Evolutionary conservation across 2,888 invertebrate genomes (phyloP).

Genomic region (Drosophila meridiana): DNA sequence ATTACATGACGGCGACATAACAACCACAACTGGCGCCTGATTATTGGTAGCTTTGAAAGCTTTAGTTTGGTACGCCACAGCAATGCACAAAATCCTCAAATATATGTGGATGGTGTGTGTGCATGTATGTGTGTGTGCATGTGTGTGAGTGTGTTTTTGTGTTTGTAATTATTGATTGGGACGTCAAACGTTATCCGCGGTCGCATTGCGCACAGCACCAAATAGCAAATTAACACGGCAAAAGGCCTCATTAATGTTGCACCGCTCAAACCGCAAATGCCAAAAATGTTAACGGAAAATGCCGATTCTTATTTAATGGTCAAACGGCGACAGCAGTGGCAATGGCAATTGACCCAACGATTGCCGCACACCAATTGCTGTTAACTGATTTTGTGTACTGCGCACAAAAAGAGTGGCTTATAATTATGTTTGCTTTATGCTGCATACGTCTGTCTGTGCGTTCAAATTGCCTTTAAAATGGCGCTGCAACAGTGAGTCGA

Average conservation of each 20-base stretch:
- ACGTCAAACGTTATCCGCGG: slow-evolving; percentile 43
- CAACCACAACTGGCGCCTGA: slow-evolving; percentile 47
- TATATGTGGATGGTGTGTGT: neutral
- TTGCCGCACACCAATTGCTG: slow-evolving; percentile 35
- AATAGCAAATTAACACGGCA: slow-evolving; percentile 58
- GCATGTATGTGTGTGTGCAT: slow-evolving; percentile 9
- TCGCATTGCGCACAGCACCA: slow-evolving; percentile 25
- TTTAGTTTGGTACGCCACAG: slow-evolving; percentile 21
- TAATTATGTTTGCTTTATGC: slow-evolving; percentile 38
- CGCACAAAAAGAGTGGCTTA: slow-evolving; percentile 15
- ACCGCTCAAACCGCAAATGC: slow-evolving; percentile 53
- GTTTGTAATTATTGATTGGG: slow-evolving; percentile 65
- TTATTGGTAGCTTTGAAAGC: slow-evolving; percentile 41
- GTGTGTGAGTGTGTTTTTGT: slow-evolving; percentile 15
- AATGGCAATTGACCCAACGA: slow-evolving; percentile 10
- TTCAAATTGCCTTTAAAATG: slow-evolving; percentile 21
- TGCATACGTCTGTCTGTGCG: slow-evolving; percentile 31
- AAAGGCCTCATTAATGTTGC: slow-evolving; percentile 68
- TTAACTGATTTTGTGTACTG: slow-evolving; percentile 28
- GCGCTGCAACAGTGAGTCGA: neutral
- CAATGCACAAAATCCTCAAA: slow-evolving; percentile 18
- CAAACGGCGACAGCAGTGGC: slow-evolving; percentile 13
- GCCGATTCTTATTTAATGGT: slow-evolving; percentile 62
- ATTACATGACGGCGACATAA: slow-evolving; percentile 22
- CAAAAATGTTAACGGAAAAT: slow-evolving; percentile 62